Conservation (phyloP, 2,888 invertebrate genomes). For the Choristoneura rosaceana region DNA sequence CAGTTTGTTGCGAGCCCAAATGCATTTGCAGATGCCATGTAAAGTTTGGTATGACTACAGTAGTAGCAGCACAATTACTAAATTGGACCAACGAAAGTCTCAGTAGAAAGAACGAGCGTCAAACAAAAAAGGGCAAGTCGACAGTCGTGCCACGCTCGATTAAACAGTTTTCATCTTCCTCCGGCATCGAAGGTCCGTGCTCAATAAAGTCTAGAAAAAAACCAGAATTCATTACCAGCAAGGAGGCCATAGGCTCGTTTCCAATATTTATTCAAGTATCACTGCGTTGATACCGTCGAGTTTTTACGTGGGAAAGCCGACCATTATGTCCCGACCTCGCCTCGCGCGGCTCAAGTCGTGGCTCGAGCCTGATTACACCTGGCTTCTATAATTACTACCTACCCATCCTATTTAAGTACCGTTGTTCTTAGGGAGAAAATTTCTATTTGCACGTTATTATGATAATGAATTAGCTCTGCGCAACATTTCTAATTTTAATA, state of each 20-base stretch:
- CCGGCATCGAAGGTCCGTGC: slow-evolving; percentile 25
- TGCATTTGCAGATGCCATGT: slow-evolving; percentile 13
- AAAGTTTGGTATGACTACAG: slow-evolving; percentile 9
- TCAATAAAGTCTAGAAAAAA: slow-evolving; percentile 38
- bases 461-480: not conserved
- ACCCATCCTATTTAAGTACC: slow-evolving; percentile 29
- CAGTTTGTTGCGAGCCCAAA: slow-evolving; percentile 11
- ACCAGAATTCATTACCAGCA: slow-evolving; percentile 37
- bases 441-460: slow-evolving; percentile 16
- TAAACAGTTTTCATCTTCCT: slow-evolving; percentile 3
- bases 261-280: slow-evolving; percentile 39
- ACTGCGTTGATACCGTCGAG: slow-evolving; percentile 52
- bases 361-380: slow-evolving; percentile 33
- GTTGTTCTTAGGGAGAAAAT: slow-evolving; percentile 25
- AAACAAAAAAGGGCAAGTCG: not conserved
- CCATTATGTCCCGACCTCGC: slow-evolving; percentile 62
- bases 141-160: not conserved
- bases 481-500: not conserved
- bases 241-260: slow-evolving; percentile 39
- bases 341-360: slow-evolving; percentile 46
- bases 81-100: not conserved
- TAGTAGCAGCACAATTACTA: not conserved
- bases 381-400: slow-evolving; percentile 34
- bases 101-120: not conserved
- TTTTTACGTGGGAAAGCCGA: slow-evolving; percentile 66